A percentile compares a stretch with the other conserved stretches of the same genome.
phyloP scores from a whole-genome alignment of 2,888 invertebrate genomes.

The Plebejus anna region DNA sequence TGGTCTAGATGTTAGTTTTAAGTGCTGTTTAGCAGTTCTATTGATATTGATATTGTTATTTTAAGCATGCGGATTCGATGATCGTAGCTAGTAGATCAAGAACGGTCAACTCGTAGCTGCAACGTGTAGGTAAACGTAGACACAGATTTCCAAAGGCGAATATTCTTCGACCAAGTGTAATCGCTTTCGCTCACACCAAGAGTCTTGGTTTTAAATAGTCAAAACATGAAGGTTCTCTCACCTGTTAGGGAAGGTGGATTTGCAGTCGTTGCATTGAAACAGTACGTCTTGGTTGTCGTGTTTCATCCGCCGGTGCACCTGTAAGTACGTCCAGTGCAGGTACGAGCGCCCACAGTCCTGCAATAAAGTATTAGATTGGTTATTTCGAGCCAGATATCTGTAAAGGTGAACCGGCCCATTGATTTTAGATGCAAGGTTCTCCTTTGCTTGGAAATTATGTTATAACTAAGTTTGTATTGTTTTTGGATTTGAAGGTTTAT shows the following conservation, averaged over 20 bases:
- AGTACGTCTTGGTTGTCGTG: slow-evolving; percentile 62
- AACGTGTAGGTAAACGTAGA: background rate
- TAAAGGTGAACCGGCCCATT: background rate
- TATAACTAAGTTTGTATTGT: background rate
- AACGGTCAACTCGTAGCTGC: background rate
- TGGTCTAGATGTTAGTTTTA: no score
- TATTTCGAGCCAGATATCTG: no score
- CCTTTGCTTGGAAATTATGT: background rate
- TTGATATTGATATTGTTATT: no score
- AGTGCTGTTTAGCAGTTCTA: no score
- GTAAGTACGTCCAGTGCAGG: slow-evolving; percentile 75
- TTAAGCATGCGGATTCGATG: no score
- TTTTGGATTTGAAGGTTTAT: background rate
- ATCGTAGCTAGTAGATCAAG: no score
- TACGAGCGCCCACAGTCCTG: slow-evolving; percentile 74
- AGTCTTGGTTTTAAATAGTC: background rate
- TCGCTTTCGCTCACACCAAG: no score
- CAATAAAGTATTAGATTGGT: background rate
- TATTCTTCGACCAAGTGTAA: no score
- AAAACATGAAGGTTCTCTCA: slow-evolving; percentile 35
- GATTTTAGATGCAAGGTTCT: background rate
- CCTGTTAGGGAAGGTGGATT: slow-evolving; percentile 69
- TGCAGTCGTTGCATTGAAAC: slow-evolving; percentile 66
- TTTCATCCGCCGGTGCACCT: slow-evolving; percentile 73
- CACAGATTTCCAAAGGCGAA: background rate